Percentiles rank a stretch among this genome's conserved stretches.
Conservation (phyloP, 1,140 invertebrate genomes). For the Schlechtendalia chinensis region DNA sequence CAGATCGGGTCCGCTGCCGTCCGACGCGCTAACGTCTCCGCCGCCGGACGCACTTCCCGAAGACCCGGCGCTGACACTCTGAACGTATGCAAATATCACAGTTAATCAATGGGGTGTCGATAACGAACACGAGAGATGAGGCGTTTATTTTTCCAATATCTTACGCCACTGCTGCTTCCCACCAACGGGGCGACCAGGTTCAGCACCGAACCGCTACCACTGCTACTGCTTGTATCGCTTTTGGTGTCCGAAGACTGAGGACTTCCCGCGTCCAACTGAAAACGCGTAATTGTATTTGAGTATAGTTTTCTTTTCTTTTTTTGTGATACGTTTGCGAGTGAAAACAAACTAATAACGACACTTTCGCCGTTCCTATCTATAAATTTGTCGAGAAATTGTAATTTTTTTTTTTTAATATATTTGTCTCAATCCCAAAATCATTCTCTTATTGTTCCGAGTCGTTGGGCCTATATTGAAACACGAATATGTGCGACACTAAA, state of each 20-base stretch:
- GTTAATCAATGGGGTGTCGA: too few species aligned
- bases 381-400: too few species aligned
- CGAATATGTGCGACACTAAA: too few species aligned
- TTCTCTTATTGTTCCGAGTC: too few species aligned
- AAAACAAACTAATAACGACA: too few species aligned
- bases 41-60: neutral
- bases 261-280: neutral
- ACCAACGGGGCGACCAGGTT: slow-evolving; percentile 52
- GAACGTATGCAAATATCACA: neutral
- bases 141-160: neutral
- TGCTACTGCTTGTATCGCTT: slow-evolving; percentile 17
- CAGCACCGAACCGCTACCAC: slow-evolving; percentile 51
- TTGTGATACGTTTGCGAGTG: too few species aligned
- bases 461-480: too few species aligned
- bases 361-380: too few species aligned
- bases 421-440: too few species aligned
- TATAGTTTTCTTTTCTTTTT: too few species aligned
- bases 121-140: neutral
- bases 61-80: slow-evolving; percentile 23
- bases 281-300: neutral
- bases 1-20: neutral
- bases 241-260: neutral
- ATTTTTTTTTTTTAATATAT: too few species aligned
- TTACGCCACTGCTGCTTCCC: slow-evolving; percentile 52
- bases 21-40: neutral